Conservation (phyloP, 1,140 invertebrate genomes). For the Trichonephila inaurata region DNA sequence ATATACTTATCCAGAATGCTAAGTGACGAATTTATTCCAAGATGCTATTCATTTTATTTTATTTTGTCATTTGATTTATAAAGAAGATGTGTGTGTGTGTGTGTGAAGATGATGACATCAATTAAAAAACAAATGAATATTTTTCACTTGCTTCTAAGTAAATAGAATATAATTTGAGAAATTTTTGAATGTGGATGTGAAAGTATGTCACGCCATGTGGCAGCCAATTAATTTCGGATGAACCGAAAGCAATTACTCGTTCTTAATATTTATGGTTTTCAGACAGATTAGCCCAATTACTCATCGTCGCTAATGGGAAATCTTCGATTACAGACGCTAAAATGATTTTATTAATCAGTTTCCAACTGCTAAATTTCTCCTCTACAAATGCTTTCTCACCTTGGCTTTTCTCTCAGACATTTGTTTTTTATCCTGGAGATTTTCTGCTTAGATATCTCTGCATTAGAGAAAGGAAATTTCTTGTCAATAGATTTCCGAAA, state of each 20-base stretch:
- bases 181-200: too few species aligned
- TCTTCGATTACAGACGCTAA: neutral
- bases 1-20: neutral
- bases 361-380: neutral
- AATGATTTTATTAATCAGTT: neutral
- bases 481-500: neutral
- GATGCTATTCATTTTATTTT: too few species aligned
- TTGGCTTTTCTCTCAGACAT: neutral
- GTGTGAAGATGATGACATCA: too few species aligned
- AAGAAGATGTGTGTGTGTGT: too few species aligned
- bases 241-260: neutral
- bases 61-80: too few species aligned
- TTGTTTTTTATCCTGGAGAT: neutral
- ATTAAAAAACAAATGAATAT: too few species aligned
- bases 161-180: too few species aligned
- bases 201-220: too few species aligned
- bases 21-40: neutral
- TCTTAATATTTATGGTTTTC: neutral
- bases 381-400: neutral
- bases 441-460: neutral
- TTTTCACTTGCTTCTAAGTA: too few species aligned
- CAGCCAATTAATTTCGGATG: slow-evolving; percentile 18
- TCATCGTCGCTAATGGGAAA: neutral
- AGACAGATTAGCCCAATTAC: neutral
- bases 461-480: neutral